Evolutionary conservation across 37 sponge, comb jelly and placozoan genomes (phyloP), one percentile per base, ranked within the genome.

Genomic region (Tethya wilhelma): DNA sequence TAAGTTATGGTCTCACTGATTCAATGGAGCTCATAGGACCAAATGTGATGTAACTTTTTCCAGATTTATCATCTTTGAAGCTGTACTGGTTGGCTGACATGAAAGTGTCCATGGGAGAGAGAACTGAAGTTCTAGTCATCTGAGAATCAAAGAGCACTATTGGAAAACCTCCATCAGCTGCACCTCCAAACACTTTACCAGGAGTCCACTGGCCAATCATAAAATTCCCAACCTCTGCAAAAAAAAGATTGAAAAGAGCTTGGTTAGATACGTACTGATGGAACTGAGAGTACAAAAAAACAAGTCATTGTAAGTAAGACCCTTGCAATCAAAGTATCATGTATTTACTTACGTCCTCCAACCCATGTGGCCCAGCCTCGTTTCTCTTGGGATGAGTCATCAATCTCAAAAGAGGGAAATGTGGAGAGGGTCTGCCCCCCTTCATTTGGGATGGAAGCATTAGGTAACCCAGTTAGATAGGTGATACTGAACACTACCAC

Each of bases 111-210:
- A 60, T 32, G 19, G 93, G 93, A 26, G 93, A 87, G 4, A 91
- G 71, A 5, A 91, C 93, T 11, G 87, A 40, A 12, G 93, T 70
- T 53, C 78, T 87, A 56, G 41, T 46, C 62, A 77, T 74, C 29
- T 11, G 33, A 1, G 59, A 46, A 68, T 87, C 81, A 68, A 87
- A 91, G n/a, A 87, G 44, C 32, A 87, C 81, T 56, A 91, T 60
- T 69, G 93, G 93, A 34, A 91, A 79, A 4, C 93, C 93, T 23
- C 93, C 93, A 37, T 84, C 81, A 4, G 77, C 28, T 3, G 65
- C 63, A 38, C 74, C 41, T 28, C 67, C 67, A 0, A 84, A 29
- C 11, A 9, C 57, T n/a, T 42, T 36, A 11, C 46, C 39, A 65
- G 56, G 56, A 44, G 78, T 44, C 79, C 79, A 79, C 28, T 11